Percentiles rank a stretch among this genome's conserved stretches.
Evolutionary conservation across 2,797 vertebrate species (phyloP).

Genomic region (Dendrocincla tyrannina): DNA sequence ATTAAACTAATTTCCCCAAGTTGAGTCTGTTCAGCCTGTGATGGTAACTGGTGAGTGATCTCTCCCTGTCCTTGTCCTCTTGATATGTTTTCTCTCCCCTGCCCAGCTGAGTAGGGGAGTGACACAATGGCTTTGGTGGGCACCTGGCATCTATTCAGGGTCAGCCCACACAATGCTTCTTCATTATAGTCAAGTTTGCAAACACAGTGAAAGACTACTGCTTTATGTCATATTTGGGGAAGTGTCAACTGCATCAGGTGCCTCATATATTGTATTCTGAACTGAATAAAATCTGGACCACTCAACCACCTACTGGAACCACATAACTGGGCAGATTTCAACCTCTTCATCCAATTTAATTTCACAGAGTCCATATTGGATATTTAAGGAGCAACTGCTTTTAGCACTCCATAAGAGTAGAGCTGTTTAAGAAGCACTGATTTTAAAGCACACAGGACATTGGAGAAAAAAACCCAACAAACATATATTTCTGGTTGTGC

Average conservation of each 20-base stretch:
- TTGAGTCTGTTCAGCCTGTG: not conserved
- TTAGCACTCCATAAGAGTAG: not conserved
- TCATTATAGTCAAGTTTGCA: not conserved
- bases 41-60: not conserved
- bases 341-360: not conserved
- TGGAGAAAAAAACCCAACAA: rapidly evolving
- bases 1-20: not conserved
- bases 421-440: not conserved
- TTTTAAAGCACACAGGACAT: not conserved
- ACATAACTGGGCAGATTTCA: not conserved
- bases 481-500: not conserved
- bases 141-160: not conserved
- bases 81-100: not conserved
- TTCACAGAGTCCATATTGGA: not conserved
- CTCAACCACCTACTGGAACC: not conserved
- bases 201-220: not conserved
- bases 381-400: not conserved
- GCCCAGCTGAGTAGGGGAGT: not conserved
- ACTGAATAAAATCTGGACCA: not conserved
- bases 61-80: not conserved
- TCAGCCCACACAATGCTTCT: not conserved
- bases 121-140: not conserved
- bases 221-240: not conserved
- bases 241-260: not conserved
- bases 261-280: not conserved